A percentile compares a stretch with the other conserved stretches of the same genome.
phyloP scores from a whole-genome alignment of 1,140 invertebrate species.

The Drosophila lacertosa region DNA sequence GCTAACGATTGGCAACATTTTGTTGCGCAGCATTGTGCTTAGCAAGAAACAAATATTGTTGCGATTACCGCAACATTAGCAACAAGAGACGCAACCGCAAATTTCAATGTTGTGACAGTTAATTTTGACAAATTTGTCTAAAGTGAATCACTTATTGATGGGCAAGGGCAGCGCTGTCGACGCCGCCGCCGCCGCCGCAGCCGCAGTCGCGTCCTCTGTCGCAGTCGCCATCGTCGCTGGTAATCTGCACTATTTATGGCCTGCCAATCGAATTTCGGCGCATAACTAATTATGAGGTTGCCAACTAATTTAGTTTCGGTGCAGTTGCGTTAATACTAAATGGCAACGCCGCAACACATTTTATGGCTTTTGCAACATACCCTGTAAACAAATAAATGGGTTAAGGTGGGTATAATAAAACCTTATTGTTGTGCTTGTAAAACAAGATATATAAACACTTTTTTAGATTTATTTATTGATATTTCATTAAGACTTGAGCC shows the following conservation, averaged over 20 bases:
- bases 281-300: slow-evolving; percentile 77
- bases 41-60: too few species aligned
- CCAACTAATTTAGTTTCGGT: slow-evolving; percentile 60
- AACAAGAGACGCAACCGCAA: slow-evolving; percentile 53
- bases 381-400: not conserved
- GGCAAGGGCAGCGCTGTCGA: slow-evolving; percentile 32
- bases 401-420: not conserved
- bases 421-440: too few species aligned
- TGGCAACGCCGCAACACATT: slow-evolving; percentile 46
- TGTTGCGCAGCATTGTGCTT: slow-evolving; percentile 5
- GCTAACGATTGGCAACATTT: slow-evolving; percentile 32
- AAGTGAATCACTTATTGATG: slow-evolving; percentile 75
- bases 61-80: too few species aligned
- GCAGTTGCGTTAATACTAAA: slow-evolving; percentile 54
- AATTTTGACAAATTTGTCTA: slow-evolving; percentile 77
- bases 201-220: not conserved
- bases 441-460: too few species aligned
- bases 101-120: slow-evolving; percentile 68
- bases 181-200: not conserved
- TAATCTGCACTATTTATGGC: slow-evolving; percentile 49
- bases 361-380: not conserved
- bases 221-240: slow-evolving; percentile 3
- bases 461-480: too few species aligned
- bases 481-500: too few species aligned
- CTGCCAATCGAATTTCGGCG: slow-evolving; percentile 64